phyloP scores from a whole-genome alignment of 2,888 invertebrate species.

The Prosapia bicincta region DNA sequence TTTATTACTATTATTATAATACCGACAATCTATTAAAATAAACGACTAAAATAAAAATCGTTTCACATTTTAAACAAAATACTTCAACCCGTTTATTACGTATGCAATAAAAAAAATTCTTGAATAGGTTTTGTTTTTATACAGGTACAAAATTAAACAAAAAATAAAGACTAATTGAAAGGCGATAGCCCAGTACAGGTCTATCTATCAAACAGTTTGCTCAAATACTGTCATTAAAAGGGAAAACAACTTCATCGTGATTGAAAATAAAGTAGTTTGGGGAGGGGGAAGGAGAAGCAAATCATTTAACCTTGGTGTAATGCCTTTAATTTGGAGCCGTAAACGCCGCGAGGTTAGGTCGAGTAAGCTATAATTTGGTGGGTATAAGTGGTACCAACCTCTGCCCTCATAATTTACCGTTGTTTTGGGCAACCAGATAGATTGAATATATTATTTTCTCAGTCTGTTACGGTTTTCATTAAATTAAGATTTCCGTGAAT shows the following conservation, averaged over 20 bases:
- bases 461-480: too few species aligned
- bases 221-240: constrained; percentile 2
- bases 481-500: too few species aligned
- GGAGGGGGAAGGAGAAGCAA: background rate
- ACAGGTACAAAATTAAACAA: background rate
- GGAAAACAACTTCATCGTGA: background rate
- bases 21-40: too few species aligned
- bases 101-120: too few species aligned
- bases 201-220: background rate
- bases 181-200: background rate
- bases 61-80: too few species aligned
- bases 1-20: too few species aligned
- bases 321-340: background rate
- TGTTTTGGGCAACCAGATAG: background rate
- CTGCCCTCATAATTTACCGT: background rate
- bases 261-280: background rate
- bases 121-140: too few species aligned
- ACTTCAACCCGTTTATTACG: too few species aligned
- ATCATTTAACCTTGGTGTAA: constrained; percentile 1
- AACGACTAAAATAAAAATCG: too few species aligned
- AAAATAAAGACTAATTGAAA: background rate
- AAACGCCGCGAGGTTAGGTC: background rate
- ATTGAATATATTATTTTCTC: too few species aligned
- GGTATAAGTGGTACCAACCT: background rate
- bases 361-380: background rate